These are phyloP conservation scores for Pogonocichla stellata DNA, from an alignment of 2,113 vertebrate genomes.

Conservation along the genomic window DNA sequence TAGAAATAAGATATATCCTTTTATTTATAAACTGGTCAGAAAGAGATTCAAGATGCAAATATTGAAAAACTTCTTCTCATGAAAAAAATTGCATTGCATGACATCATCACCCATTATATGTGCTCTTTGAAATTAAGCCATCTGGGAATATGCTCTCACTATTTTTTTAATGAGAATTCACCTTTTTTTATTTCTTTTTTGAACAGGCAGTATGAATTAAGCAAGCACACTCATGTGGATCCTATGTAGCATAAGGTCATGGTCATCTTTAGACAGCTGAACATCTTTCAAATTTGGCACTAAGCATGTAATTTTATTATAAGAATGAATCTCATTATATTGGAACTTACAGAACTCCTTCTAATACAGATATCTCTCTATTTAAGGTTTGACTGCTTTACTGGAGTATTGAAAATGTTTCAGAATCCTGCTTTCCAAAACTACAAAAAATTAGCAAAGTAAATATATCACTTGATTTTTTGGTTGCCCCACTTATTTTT, in stretches of 20 bases:
- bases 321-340: neutral
- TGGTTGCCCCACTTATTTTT: neutral
- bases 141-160: neutral
- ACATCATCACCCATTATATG: neutral
- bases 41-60: neutral
- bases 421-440: neutral
- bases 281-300: neutral
- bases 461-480: neutral
- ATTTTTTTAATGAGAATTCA: neutral
- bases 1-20: slow-evolving; percentile 99
- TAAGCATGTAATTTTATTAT: neutral
- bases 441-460: neutral
- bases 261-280: neutral
- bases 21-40: neutral
- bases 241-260: neutral
- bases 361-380: neutral
- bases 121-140: neutral
- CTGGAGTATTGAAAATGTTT: neutral
- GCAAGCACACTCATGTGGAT: neutral
- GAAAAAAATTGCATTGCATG: neutral
- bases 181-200: neutral
- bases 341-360: neutral
- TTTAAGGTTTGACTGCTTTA: neutral
- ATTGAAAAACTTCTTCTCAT: neutral
- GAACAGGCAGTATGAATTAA: neutral